Evolutionary conservation across 2,888 invertebrate genomes (phyloP).

Genomic region (Drosophila gaucha): DNA sequence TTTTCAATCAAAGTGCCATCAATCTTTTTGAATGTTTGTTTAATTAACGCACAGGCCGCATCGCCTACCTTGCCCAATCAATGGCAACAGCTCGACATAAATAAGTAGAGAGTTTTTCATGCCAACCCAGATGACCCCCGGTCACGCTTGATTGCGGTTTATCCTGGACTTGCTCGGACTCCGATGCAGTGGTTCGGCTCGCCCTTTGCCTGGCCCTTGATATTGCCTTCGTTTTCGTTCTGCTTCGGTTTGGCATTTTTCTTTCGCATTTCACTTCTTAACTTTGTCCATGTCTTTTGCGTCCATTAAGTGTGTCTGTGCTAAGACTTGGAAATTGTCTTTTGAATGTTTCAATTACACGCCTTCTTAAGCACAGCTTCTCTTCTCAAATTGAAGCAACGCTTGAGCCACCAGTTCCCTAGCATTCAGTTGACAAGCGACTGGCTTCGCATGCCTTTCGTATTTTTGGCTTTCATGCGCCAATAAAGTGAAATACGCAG

Average conservation of each 20-base stretch:
- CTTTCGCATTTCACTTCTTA: conserved; percentile 77
- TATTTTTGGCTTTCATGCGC: conserved; percentile 70
- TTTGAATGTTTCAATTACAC: conserved; percentile 86
- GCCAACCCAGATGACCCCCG: conserved; percentile 70
- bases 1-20: conserved; percentile 84
- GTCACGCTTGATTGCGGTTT: conserved; percentile 67
- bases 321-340: conserved; percentile 85
- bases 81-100: conserved; percentile 32
- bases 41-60: conserved; percentile 72
- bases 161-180: conserved; percentile 17
- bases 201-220: conserved; percentile 6
- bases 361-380: conserved; percentile 85
- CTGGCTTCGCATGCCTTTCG: conserved; percentile 37
- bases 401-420: conserved; percentile 35
- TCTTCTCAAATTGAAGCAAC: conserved; percentile 73
- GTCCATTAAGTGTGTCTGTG: conserved; percentile 83
- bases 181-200: conserved; percentile 48
- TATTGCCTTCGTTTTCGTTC: conserved; percentile 6
- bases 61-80: conserved; percentile 52
- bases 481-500: conserved; percentile 76
- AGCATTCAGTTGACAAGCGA: conserved; percentile 38
- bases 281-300: conserved; percentile 75
- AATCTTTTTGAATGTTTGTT: conserved; percentile 81
- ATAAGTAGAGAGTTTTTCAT: conserved; percentile 47
- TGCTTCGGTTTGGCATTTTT: conserved; percentile 62